Evolutionary conservation across 2,888 invertebrate genomes (phyloP), one percentile per base, ranked within the genome.

Genomic region (Ecliptopera silaceata): DNA sequence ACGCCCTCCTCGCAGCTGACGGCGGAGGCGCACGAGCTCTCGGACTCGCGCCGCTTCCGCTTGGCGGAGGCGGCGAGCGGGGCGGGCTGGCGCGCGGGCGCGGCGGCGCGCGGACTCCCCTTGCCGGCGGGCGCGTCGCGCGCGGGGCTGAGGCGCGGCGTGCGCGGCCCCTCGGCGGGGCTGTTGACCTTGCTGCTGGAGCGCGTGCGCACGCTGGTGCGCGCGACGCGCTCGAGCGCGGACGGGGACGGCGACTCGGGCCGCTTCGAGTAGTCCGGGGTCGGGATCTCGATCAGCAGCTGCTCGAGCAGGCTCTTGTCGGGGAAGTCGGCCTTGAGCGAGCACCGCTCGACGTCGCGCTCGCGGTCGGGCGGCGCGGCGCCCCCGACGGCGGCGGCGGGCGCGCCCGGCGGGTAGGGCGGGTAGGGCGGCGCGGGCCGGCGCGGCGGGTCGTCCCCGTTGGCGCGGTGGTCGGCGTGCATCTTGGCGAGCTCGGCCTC

Each of bases 241-340:
- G 90, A 88, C 15, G 92, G 92, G 3, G 92, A 92, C 0, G 89
- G 86, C 2, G 91, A 90, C 63, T 82, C 86, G 0, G 86, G 77
- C 69, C 87, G 72, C 73, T 92, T 93, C 60, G 83, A 82, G 68
- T 91, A 92, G 47, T 93, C 92, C 22, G 91, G 84, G 59, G 92
- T 89, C 3, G 97, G 97, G 69, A 97, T 97, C 80, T 97, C 97
- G 69, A 97, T 97, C 1, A 96, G 92, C 69, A 97, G 92, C 77
- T 97, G 96, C 74, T 96, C 95, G 38, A 96, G 86, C 45, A 95
- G 78, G 50, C 94, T 94, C 70, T 93, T 93, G 70, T 92, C 88
- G 54, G 86, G 92, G 65, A 86, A 92, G 68, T 88, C 91, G 17
- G 89, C 90, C 60, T 91, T 90, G 10, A 90, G 66, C 12, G 86